A percentile compares a stretch with the other conserved stretches of the same genome.
These are phyloP conservation scores for Cariama cristata DNA, from an alignment of 2,113 vertebrate genomes.

Conservation along the genomic window DNA sequence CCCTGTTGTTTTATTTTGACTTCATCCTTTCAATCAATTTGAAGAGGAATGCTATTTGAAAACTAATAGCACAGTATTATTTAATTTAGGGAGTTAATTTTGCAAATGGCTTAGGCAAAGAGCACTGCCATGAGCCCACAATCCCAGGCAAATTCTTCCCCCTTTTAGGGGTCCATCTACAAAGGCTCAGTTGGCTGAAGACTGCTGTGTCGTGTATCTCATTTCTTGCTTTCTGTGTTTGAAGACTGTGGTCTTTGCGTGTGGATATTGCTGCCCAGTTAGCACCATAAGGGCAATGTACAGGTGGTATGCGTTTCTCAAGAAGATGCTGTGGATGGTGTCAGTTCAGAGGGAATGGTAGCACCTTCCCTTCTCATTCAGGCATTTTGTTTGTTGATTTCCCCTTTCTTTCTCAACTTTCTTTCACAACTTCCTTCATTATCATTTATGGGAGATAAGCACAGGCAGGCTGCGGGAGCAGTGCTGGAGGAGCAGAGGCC, in stretches of 20 bases:
- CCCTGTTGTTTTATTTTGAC: neutral
- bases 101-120: neutral
- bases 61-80: neutral
- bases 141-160: neutral
- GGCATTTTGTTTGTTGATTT: neutral
- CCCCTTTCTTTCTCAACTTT: neutral
- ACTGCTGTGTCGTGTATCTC: neutral
- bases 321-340: neutral
- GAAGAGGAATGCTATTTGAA: neutral
- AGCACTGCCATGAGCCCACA: neutral
- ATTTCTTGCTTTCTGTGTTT: neutral
- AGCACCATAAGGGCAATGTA: accelerated
- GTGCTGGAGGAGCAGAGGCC: accelerated
- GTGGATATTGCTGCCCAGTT: neutral
- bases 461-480: neutral
- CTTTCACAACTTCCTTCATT: neutral
- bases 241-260: neutral
- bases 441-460: neutral
- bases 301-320: neutral
- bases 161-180: neutral
- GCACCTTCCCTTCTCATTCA: neutral
- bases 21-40: neutral
- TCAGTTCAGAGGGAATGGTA: neutral
- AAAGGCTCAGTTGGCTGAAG: neutral
- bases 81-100: neutral